phyloP scores from a whole-genome alignment of 2,888 invertebrate genomes.

The Hetaerina titia region DNA sequence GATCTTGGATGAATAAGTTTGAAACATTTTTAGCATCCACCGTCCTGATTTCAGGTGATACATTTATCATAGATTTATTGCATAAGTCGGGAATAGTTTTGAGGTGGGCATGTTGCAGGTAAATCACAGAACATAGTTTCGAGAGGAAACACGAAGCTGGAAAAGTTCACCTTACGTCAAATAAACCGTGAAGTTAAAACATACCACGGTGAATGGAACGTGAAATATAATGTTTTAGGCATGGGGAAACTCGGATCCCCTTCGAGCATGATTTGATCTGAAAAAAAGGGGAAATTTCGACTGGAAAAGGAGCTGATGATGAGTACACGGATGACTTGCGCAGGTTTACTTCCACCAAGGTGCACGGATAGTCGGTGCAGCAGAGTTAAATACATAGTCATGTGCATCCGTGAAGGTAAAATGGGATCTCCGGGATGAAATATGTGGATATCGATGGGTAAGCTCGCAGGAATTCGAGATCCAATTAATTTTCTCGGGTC shows the following conservation, averaged over 20 bases:
- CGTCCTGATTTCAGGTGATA: neutral
- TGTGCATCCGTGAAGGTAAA: neutral
- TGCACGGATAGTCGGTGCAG: neutral
- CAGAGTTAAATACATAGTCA: slow-evolving; percentile 7
- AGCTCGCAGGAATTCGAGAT: slow-evolving; percentile 27
- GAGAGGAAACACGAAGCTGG: neutral
- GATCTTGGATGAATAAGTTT: no score
- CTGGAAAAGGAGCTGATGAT: neutral
- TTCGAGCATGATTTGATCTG: neutral
- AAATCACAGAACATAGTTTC: neutral
- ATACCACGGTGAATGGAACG: no score
- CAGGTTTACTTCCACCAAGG: neutral
- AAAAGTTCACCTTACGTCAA: neutral
- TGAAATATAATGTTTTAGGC: neutral
- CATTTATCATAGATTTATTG: neutral
- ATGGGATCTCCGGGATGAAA: neutral
- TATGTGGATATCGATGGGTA: slow-evolving; percentile 22
- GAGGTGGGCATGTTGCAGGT: neutral
- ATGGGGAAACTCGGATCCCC: neutral
- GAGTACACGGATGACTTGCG: neutral
- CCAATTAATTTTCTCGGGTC: slow-evolving; percentile 37
- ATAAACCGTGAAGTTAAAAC: neutral
- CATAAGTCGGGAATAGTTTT: neutral
- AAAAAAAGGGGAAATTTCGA: neutral
- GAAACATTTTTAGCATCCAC: no score